phyloP scores from a whole-genome alignment of 2,113 vertebrate genomes.

The Malaclemys terrapin region DNA sequence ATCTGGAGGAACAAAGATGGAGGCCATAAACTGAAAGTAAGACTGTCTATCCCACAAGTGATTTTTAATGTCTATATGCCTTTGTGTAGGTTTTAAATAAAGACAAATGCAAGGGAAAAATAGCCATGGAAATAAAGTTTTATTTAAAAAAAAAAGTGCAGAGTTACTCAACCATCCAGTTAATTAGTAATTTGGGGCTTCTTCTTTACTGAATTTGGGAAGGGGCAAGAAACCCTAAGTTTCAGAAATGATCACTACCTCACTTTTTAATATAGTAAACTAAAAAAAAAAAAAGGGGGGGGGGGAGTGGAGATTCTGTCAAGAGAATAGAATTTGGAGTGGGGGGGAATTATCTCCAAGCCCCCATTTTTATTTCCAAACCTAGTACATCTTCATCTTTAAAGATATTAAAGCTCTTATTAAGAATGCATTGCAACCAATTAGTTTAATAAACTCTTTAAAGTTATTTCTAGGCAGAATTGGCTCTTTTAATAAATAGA shows the following conservation, averaged over 20 bases:
- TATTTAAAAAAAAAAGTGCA: not conserved
- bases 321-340: too few relatives aligned
- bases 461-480: not conserved
- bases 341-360: not conserved
- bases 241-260: not conserved
- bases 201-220: not conserved
- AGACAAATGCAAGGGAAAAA: not conserved
- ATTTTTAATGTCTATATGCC: conserved; percentile 21
- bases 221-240: not conserved
- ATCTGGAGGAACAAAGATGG: conserved; percentile 80
- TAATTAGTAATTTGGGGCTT: not conserved
- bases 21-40: conserved; percentile 64
- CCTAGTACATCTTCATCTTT: not conserved
- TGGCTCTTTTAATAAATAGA: not conserved
- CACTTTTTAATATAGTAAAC: not conserved
- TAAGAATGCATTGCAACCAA: not conserved
- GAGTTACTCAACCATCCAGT: not conserved
- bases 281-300: too few relatives aligned
- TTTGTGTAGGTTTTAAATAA: not conserved
- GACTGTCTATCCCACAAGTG: not conserved
- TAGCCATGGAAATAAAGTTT: not conserved
- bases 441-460: not conserved
- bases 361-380: not conserved
- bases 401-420: not conserved
- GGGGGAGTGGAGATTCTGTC: too few relatives aligned